Base-by-base conservation (phyloP, 2,113 vertebrate species). In the Apodemus sylvaticus region DNA sequence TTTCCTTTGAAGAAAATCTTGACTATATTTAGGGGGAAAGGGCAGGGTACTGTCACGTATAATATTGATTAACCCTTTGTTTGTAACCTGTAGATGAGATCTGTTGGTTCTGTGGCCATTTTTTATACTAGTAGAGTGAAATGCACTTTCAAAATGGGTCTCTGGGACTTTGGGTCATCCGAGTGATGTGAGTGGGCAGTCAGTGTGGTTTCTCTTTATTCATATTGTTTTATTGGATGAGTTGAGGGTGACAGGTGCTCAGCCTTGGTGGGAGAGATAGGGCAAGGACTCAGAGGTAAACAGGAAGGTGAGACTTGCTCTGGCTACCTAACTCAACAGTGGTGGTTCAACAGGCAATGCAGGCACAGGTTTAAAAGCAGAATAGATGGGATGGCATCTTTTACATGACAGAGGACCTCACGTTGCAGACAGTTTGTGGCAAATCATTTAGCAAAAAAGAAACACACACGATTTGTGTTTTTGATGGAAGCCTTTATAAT, bases 381-480 rank as follows among this genome's bases (percentile, higher is more conserved):
- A 60, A 16, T 31, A 48, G 29, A 53, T 4, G 6, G 22, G 68
- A 1, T 5, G 48, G 66, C 31, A 34, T 68, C 66, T 68, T 68
- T 71, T 55, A 34, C 62, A 7, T 86, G 88, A 64, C 77, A 89
- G 71, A 73, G 31, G 51, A n/a, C 42, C 48, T 71, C 82, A 24
- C 88, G 16, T 1, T 86, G 71, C 45, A 88, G 79, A 22, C 39
- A 71, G 76, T 70, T 68, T 60, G n/a, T 64, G 58, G 70, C 31
- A 85, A 93, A 58, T 77, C 68, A 26, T 82, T 86, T 34, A 93
- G 51, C 55, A 58, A 89, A 94, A 79, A 85, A 53, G 64, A 39
- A 66, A 60, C n/a, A 20, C 62, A 58, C 51, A 17, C 11, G 77
- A 73, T 89, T 51, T 86, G 64, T 77, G 42, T 87, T 90, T 87